These are phyloP conservation scores for Enteromius unitaeniatus DNA, from an alignment of 2,797 vertebrate species.

Conservation along the genomic window DNA sequence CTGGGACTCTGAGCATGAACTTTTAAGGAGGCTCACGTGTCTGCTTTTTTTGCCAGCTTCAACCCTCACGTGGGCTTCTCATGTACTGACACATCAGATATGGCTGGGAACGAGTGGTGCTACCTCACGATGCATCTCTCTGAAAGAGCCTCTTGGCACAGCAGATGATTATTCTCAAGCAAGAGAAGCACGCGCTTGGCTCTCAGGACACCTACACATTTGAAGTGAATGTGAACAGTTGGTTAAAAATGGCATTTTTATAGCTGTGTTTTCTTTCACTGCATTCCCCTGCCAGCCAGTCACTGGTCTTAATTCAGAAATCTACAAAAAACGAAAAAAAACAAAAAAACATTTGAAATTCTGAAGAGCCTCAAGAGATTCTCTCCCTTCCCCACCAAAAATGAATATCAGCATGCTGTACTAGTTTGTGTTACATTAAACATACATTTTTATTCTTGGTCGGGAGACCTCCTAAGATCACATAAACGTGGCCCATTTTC, in stretches of 20 bases:
- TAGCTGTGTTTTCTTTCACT: conserved; percentile 30
- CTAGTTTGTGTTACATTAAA: background rate
- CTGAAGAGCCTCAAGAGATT: background rate
- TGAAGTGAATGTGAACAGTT: conserved; percentile 26
- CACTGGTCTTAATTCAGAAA: conserved; percentile 45
- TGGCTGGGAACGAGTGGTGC: conserved; percentile 9
- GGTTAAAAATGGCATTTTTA: conserved; percentile 48
- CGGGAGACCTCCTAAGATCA: background rate
- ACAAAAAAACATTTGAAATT: background rate
- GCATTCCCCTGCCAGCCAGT: conserved; percentile 8
- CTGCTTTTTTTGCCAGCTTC: conserved; percentile 27
- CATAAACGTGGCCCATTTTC: background rate
- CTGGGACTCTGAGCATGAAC: background rate
- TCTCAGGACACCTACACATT: conserved; percentile 57
- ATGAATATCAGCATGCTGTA: background rate
- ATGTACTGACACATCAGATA: conserved; percentile 30
- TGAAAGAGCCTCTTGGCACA: conserved; percentile 35
- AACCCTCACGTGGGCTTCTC: conserved; percentile 48
- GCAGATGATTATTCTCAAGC: conserved; percentile 42
- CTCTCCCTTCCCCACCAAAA: background rate
- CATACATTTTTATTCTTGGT: background rate
- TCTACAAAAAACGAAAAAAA: background rate
- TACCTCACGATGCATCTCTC: conserved; percentile 43
- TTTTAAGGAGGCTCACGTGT: conserved; percentile 27
- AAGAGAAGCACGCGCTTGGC: conserved; percentile 41